A percentile compares a stretch with the other conserved stretches of the same genome.
These are phyloP conservation scores for Mongoloraphidia duomilia DNA, from an alignment of 2,888 invertebrate genomes.

Conservation along the genomic window DNA sequence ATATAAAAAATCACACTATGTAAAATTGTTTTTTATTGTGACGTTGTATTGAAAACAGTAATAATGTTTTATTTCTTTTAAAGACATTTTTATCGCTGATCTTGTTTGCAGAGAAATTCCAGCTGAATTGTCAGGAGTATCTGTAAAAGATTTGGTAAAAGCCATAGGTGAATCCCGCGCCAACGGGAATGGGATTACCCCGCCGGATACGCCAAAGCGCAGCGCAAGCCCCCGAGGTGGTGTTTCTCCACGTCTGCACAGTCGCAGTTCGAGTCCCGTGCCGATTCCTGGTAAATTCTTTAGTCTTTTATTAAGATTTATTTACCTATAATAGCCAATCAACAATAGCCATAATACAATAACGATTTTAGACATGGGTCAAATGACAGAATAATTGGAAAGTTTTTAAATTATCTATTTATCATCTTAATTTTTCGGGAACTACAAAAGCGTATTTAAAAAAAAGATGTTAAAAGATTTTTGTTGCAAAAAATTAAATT, in stretches of 20 bases:
- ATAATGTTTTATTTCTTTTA: too few species aligned
- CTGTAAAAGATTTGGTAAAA: constrained; percentile 58
- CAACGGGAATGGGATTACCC: constrained; percentile 66
- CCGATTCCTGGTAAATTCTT: constrained; percentile 38
- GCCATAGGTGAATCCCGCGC: constrained; percentile 58
- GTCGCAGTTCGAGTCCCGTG: constrained; percentile 44
- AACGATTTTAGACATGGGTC: too few species aligned
- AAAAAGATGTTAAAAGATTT: too few species aligned
- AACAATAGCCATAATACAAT: too few species aligned
- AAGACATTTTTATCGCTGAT: background rate
- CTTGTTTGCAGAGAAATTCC: constrained; percentile 29
- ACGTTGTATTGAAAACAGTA: too few species aligned
- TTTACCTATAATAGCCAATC: background rate
- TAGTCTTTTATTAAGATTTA: constrained; percentile 8
- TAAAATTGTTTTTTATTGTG: too few species aligned
- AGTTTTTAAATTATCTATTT: too few species aligned
- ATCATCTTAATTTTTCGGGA: too few species aligned
- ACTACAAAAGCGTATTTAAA: too few species aligned
- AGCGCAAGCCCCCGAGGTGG: constrained; percentile 36
- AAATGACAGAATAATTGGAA: too few species aligned
- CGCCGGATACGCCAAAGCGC: constrained; percentile 48
- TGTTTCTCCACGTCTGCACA: constrained; percentile 33
- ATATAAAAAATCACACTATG: too few species aligned
- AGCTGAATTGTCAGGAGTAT: constrained; percentile 44
- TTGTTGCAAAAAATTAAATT: too few species aligned